Evolutionary conservation across 2,113 vertebrate genomes (phyloP).

Genomic region (Pandion haliaetus): DNA sequence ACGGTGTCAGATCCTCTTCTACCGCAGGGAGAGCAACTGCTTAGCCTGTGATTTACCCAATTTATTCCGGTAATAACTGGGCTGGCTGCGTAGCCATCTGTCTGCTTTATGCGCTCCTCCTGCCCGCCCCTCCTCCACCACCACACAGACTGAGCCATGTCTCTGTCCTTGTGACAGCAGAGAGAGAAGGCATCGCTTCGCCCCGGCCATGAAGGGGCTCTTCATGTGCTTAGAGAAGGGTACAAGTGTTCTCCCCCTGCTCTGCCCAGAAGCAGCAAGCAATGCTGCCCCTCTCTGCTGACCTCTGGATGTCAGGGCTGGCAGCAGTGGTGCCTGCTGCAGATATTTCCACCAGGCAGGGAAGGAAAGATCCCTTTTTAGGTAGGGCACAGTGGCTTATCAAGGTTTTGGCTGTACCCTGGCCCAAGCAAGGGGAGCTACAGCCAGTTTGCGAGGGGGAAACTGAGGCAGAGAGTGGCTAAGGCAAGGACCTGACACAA

Average conservation of each 20-base stretch:
- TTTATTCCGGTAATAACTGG: neutral
- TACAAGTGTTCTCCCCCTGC: neutral
- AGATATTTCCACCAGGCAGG: neutral
- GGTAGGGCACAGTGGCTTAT: neutral
- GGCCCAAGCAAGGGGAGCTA: neutral
- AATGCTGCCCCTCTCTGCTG: neutral
- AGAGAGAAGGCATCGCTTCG: neutral
- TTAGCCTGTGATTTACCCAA: constrained; percentile 54
- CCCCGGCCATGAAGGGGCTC: accelerated
- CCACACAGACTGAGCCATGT: accelerated
- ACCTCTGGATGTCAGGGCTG: neutral
- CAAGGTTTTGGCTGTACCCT: neutral
- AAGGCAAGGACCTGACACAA: neutral
- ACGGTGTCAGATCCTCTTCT: constrained; percentile 47
- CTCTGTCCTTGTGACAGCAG: neutral
- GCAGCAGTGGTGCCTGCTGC: neutral
- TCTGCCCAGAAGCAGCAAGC: neutral
- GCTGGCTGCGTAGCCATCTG: constrained; percentile 42
- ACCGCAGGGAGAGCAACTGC: neutral
- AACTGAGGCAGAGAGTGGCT: neutral
- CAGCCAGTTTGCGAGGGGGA: neutral
- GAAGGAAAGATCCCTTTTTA: neutral
- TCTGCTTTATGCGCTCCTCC: neutral
- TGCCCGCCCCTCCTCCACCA: neutral
- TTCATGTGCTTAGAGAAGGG: neutral